Conservation (phyloP, 1,140 invertebrate species). For the Temnothorax nylanderi region DNA sequence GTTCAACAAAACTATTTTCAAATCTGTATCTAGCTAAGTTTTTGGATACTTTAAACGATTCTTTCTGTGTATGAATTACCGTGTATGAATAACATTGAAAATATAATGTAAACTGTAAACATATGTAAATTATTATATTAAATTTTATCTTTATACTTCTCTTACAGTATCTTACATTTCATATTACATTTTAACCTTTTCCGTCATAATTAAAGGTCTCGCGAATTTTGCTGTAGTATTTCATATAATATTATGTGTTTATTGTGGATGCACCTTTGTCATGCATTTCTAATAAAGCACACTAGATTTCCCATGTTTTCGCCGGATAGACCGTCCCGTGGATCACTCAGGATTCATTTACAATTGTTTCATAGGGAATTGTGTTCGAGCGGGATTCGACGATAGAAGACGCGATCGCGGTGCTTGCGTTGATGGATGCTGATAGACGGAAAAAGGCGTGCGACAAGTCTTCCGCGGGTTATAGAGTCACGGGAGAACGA, state of each 20-base stretch:
- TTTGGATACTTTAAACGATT: too few relatives aligned
- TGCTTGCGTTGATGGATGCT: not conserved
- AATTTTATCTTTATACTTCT: not conserved
- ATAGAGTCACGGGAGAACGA: constrained; percentile 61
- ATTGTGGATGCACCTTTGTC: not conserved
- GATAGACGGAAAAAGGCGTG: constrained; percentile 31
- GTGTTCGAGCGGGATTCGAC: not conserved
- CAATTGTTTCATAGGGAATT: not conserved
- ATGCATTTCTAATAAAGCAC: not conserved
- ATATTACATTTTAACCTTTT: not conserved
- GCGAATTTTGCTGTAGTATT: not conserved
- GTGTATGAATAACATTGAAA: too few relatives aligned
- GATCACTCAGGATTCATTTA: not conserved
- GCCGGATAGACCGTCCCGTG: not conserved
- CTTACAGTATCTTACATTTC: not conserved
- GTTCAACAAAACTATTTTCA: too few relatives aligned
- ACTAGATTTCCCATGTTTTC: not conserved
- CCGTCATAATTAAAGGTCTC: not conserved
- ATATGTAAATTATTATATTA: not conserved
- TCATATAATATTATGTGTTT: not conserved
- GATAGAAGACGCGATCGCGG: not conserved
- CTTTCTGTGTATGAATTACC: too few relatives aligned
- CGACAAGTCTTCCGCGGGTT: constrained; percentile 52
- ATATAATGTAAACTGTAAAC: too few relatives aligned
- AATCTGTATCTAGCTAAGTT: too few relatives aligned